These are phyloP conservation scores for Chiloscyllium plagiosum DNA, from an alignment of 2,113 vertebrate species.

Conservation along the genomic window DNA sequence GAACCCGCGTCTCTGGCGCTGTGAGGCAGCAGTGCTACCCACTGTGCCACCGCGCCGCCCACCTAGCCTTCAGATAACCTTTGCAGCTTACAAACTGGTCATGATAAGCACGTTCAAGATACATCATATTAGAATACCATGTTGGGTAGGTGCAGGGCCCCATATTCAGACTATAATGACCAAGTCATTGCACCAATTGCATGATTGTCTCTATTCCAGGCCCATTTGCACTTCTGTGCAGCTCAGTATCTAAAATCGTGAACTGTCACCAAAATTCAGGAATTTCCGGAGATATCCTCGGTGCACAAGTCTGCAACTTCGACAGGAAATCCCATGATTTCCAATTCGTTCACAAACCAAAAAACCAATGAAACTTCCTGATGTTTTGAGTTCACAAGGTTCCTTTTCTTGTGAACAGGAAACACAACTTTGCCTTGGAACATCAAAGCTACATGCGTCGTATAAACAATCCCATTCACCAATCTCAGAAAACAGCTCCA, in stretches of 20 bases:
- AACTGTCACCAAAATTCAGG: not conserved
- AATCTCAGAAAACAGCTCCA: not conserved
- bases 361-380: not conserved
- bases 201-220: not conserved
- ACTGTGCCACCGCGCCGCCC: too few species aligned
- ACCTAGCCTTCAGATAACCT: not conserved
- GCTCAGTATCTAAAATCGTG: not conserved
- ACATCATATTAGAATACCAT: not conserved
- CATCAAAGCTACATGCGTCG: not conserved
- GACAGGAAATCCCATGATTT: not conserved
- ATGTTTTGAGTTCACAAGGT: not conserved
- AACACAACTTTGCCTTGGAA: not conserved
- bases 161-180: not conserved
- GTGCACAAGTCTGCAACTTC: not conserved
- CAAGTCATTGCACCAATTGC: not conserved
- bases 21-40: too few species aligned
- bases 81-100: not conserved
- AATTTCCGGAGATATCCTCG: not conserved
- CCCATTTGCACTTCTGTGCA: not conserved
- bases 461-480: not conserved
- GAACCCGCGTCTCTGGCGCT: too few species aligned
- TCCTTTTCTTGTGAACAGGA: not conserved
- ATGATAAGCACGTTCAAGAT: too few species aligned
- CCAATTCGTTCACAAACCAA: not conserved
- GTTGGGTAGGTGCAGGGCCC: not conserved